phyloP scores from a whole-genome alignment of 1,140 invertebrate genomes.

The Oedothorax gibbosus region DNA sequence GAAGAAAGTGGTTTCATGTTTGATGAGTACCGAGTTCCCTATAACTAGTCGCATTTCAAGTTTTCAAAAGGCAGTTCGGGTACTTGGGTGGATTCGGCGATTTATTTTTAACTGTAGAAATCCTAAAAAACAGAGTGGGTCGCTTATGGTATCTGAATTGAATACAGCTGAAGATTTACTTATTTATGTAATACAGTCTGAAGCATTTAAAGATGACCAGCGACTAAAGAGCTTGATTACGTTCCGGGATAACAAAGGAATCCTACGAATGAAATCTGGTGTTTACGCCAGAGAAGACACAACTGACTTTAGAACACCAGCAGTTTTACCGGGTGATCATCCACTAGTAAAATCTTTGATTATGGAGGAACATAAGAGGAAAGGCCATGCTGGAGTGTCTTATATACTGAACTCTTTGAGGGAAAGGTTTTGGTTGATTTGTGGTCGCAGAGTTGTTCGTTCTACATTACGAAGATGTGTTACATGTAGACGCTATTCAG shows the following conservation, averaged over 20 bases:
- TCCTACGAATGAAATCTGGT: neutral
- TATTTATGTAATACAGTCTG: neutral
- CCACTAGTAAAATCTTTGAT: neutral
- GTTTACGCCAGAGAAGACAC: neutral
- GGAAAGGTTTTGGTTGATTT: slow-evolving; percentile 8
- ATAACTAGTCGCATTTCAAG: neutral
- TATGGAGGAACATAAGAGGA: neutral
- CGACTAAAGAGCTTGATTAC: neutral
- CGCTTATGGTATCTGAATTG: neutral
- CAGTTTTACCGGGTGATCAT: neutral
- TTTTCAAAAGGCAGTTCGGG: neutral
- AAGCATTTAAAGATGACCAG: neutral
- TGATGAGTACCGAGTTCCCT: neutral
- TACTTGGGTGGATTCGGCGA: neutral
- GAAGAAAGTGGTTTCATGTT: neutral
- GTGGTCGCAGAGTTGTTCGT: neutral
- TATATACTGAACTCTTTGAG: neutral
- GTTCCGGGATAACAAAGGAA: neutral
- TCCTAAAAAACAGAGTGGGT: neutral
- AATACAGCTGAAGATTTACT: neutral
- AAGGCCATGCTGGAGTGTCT: neutral
- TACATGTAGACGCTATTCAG: slow-evolving; percentile 4
- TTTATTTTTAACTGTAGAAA: neutral
- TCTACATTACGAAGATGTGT: neutral
- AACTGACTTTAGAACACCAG: neutral